Evolutionary conservation across 2,797 vertebrate genomes (phyloP), one percentile per base, ranked within the genome.

Genomic region (Platyrinchus mystaceus): DNA sequence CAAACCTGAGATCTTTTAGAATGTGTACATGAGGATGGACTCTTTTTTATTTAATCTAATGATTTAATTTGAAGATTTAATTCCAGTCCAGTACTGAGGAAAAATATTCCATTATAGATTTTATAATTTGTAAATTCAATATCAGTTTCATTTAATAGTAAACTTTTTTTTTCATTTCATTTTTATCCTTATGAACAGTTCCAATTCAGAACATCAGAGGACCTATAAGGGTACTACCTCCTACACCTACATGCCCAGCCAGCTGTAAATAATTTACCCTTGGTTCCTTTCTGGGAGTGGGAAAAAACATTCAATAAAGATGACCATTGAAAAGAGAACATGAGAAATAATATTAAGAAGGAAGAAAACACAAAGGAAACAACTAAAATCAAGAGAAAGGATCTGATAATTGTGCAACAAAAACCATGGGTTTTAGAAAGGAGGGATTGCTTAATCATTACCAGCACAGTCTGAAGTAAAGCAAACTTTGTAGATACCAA

Each of bases 351-450:
- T 41, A 77, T 9, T 52, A 75, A 80, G 37, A 71, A 50, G 36
- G 55, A 96, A 93, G 80, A 89, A 89, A 88, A 36, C n/a, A 69
- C 22, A 69, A 81, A 71, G 7, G n/a, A 79, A 84, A 76, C 3
- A 76, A 36, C 10, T 28, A 41, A 94, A 88, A 93, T 87, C 77
- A 90, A 75, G 43, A 59, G 3, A 67, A 90, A 86, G 59, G 58
- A 88, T 88, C 81, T 81, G 14, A 66, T 22, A 87, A 59, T 92
- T 80, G 43, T 89, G 88, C 89, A 96, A 95, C 27, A 84, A 87
- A 93, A 92, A 49, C 68, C 21, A 58, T 37, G 11, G 12, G 28
- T 75, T 74, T 87, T 59, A 81, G 47, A 34, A 89, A 84, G 74
- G 22, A 86, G 10, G 27, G 41, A 24, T 86, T 73, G 39, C 28